phyloP scores from a whole-genome alignment of 2,113 vertebrate genomes.

The Nesoenas mayeri region DNA sequence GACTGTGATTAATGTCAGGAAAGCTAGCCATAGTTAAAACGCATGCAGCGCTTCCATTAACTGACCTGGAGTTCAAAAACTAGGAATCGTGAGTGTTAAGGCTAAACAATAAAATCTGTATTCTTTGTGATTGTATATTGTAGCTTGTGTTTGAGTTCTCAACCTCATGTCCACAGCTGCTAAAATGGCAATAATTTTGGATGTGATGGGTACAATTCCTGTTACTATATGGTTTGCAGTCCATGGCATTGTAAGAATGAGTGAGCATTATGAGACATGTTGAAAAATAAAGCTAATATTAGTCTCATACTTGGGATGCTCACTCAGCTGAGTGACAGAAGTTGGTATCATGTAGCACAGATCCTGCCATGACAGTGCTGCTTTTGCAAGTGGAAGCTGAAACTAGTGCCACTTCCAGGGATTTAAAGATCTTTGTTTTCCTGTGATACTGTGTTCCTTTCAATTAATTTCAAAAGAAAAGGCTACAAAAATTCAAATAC shows the following conservation, averaged over 20 bases:
- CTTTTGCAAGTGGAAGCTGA: background rate
- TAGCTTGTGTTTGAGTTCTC: background rate
- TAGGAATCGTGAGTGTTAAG: background rate
- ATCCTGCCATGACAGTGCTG: background rate
- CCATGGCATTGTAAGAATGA: rapidly evolving
- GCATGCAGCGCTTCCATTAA: rapidly evolving
- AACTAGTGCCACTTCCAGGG: background rate
- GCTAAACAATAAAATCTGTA: background rate
- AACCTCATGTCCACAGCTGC: background rate
- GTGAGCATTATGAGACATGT: rapidly evolving
- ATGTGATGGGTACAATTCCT: background rate
- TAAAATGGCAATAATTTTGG: background rate
- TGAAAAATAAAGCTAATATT: background rate
- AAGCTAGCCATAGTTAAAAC: background rate
- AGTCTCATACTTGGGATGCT: background rate
- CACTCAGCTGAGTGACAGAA: background rate
- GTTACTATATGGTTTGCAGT: background rate
- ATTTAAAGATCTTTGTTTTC: background rate
- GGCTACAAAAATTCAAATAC: background rate
- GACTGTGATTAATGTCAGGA: background rate
- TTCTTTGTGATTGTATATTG: background rate
- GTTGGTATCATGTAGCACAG: background rate
- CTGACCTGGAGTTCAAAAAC: background rate
- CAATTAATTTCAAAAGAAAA: slow-evolving; percentile 15
- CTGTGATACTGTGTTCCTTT: background rate